Evolutionary conservation across 2,888 invertebrate species (phyloP), one percentile per base, ranked within the genome.

Genomic region (Eupelmus urozonus): DNA sequence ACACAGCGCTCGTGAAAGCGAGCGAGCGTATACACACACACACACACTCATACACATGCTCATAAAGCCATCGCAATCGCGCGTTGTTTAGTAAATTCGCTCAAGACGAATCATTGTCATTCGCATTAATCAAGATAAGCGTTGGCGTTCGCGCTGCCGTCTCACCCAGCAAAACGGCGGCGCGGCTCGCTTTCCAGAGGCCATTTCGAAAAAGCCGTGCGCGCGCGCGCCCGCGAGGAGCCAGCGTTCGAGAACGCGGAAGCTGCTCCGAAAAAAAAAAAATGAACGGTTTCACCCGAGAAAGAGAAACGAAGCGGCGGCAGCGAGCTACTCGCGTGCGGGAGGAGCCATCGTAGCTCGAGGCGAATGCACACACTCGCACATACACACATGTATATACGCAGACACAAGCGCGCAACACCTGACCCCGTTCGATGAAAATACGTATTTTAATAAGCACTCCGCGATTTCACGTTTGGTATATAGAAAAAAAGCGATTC

Each of bases 341-440:
- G 76, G 74, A 75, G 81, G 76, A 74, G 79, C 70, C 59, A 69
- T 49, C 16, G n/a, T n/a, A n/a, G n/a, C 75, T 73, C 57, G 57
- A 73, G 72, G 67, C 63, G 55, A 76, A 63, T 53, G 62, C 53
- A 20, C 5, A 27, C 70, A 45, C 57, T 27, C 25, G 20, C 49
- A 65, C 59, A 63, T 42, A 25, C 63, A 63, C 40, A 57, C 34
- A 11, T 42, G 42, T 34, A 34, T 49, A 65, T 51, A 51, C 40
- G n/a, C n/a, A 29, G 16, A 18, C 49, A 66, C 45, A 49, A 16
- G 20, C 70, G 20, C 70, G 13, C 76, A 69, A 72, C 78, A 81
- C 81, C 81, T 84, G 84, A 82, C 83, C 82, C 80, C 82, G 81
- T 82, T 83, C 81, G 78, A 81, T 71, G 78, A 76, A 81, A 83